Evolutionary conservation across 2,797 vertebrate species (phyloP).

Genomic region (Hemitrygon akajei): DNA sequence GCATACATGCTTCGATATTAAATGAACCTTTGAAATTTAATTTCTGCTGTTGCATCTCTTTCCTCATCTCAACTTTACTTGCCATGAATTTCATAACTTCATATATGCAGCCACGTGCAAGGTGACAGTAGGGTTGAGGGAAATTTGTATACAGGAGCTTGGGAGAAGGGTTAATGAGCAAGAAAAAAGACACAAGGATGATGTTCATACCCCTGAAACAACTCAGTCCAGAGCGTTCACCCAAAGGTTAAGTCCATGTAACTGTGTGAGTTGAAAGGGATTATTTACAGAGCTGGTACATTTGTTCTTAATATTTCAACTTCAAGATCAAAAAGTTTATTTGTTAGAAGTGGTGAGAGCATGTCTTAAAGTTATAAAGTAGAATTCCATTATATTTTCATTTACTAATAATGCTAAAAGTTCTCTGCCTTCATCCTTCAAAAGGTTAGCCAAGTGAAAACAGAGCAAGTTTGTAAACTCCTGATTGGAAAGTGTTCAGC

Average conservation of each 20-base stretch:
- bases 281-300: not conserved
- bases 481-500: not conserved
- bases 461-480: not conserved
- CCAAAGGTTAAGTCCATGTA: not conserved
- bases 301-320: not conserved
- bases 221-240: not conserved
- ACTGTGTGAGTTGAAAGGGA: not conserved
- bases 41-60: not conserved
- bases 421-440: not conserved
- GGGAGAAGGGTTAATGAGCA: too few species aligned
- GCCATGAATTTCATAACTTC: not conserved
- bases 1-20: too few species aligned
- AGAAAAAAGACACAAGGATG: not conserved
- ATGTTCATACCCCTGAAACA: not conserved
- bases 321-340: too few species aligned
- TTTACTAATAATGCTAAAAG: not conserved
- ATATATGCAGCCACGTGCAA: not conserved
- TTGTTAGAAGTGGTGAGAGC: not conserved
- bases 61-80: not conserved
- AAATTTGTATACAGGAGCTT: too few species aligned
- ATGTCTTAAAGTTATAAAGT: not conserved
- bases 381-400: not conserved
- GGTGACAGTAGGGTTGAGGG: too few species aligned
- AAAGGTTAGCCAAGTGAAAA: not conserved
- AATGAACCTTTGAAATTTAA: not conserved